A percentile compares a stretch with the other conserved stretches of the same genome.
These are phyloP conservation scores for Hylia prasina DNA, from an alignment of 2,113 vertebrate species.

Conservation along the genomic window DNA sequence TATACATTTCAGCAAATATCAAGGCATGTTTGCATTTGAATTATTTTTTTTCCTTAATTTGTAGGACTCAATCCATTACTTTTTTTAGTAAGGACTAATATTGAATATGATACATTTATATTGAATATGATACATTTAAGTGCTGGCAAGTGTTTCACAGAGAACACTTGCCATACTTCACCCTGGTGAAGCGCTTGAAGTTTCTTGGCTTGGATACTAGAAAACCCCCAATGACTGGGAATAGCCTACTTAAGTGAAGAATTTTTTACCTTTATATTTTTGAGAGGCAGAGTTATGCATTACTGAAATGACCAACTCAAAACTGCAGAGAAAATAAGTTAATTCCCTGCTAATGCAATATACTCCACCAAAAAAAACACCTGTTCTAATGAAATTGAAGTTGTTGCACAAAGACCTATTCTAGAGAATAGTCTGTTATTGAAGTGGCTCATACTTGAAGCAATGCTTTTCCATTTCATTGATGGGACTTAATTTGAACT, in stretches of 20 bases:
- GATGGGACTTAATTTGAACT: background rate
- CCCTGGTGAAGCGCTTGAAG: background rate
- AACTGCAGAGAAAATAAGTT: background rate
- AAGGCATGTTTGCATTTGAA: fast-evolving
- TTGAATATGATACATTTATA: fast-evolving
- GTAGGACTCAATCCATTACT: fast-evolving
- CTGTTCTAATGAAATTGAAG: background rate
- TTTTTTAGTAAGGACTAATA: background rate
- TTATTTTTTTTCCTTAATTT: fast-evolving
- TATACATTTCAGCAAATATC: background rate
- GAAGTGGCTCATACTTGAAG: background rate
- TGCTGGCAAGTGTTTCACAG: background rate
- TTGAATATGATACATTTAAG: fast-evolving
- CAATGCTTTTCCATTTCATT: background rate
- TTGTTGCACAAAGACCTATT: background rate
- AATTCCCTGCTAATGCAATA: background rate
- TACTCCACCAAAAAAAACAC: background rate
- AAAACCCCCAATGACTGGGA: fast-evolving
- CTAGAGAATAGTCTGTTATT: background rate
- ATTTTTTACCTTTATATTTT: background rate
- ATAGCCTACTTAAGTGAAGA: too few relatives aligned
- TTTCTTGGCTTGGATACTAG: background rate
- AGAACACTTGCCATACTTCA: fast-evolving
- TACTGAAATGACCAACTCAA: background rate
- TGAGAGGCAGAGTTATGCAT: background rate